Evolutionary conservation across 35 echinoderm and acorn worm genomes (phyloP).

Genomic region (Amphiura filiformis): DNA sequence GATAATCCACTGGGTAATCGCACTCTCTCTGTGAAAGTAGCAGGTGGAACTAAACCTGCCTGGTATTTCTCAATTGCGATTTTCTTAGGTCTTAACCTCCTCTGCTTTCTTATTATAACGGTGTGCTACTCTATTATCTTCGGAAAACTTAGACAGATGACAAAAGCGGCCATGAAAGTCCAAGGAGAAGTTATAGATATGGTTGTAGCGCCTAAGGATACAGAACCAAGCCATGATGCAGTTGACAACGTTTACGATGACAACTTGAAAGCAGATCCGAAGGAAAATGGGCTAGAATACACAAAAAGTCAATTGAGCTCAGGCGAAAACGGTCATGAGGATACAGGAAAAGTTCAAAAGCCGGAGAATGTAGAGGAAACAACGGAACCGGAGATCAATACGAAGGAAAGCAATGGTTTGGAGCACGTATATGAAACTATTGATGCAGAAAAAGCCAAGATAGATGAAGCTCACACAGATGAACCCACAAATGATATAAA

Average conservation of each 20-base stretch:
- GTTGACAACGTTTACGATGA: not conserved
- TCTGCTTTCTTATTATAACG: slow-evolving; percentile 44
- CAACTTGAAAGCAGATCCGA: not conserved
- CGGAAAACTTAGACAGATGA: slow-evolving; percentile 40
- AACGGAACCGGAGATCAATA: no score
- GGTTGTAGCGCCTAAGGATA: not conserved
- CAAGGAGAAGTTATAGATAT: not conserved
- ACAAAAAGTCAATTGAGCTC: not conserved
- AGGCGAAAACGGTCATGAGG: not conserved
- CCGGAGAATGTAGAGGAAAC: no score
- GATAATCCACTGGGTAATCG: not conserved
- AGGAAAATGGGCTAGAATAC: not conserved
- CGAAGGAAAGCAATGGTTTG: no score
- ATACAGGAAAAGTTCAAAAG: no score
- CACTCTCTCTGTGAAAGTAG: not conserved
- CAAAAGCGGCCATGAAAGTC: slow-evolving; percentile 19
- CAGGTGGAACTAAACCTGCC: not conserved
- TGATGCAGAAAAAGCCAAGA: no score
- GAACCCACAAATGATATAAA: no score
- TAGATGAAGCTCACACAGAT: no score
- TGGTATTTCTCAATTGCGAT: slow-evolving; percentile 66
- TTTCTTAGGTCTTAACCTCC: slow-evolving; percentile 62
- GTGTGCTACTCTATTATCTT: slow-evolving; percentile 63
- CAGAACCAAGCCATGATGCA: no score
- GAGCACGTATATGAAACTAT: no score